Percentiles rank a stretch among this genome's conserved stretches.
phyloP scores from a whole-genome alignment of 2,797 vertebrate genomes.

The Hydrocynus forskahlii region DNA sequence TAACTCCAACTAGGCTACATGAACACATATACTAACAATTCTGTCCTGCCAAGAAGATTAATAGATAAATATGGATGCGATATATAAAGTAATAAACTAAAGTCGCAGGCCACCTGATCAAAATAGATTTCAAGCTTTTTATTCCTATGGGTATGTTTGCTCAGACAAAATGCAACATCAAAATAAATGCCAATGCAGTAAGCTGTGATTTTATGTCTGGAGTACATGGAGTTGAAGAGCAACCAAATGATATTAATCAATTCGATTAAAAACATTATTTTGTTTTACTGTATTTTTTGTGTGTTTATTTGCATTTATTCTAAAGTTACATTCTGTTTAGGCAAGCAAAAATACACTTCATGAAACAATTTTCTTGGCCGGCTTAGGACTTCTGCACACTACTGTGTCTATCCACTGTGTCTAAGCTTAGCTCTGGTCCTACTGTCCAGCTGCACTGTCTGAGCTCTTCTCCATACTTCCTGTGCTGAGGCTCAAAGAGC shows the following conservation, averaged over 20 bases:
- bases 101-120: not conserved
- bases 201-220: too few species aligned
- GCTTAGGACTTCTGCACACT: not conserved
- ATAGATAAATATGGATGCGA: too few species aligned
- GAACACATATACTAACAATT: not conserved
- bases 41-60: not conserved
- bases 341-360: not conserved
- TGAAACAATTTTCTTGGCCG: too few species aligned
- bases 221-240: too few species aligned
- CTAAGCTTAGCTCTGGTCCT: constrained; percentile 13
- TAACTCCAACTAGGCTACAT: not conserved
- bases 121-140: not conserved
- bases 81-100: too few species aligned
- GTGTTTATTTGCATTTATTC: not conserved
- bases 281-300: too few species aligned
- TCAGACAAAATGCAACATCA: not conserved
- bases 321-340: not conserved
- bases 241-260: too few species aligned
- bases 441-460: constrained; percentile 13
- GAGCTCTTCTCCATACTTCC: constrained; percentile 35
- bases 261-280: too few species aligned
- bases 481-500: constrained; percentile 18
- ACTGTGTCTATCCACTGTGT: not conserved
- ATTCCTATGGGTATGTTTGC: not conserved
- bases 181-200: not conserved